Evolutionary conservation across 2,888 invertebrate species (phyloP).

Genomic region (Gari tellinella): DNA sequence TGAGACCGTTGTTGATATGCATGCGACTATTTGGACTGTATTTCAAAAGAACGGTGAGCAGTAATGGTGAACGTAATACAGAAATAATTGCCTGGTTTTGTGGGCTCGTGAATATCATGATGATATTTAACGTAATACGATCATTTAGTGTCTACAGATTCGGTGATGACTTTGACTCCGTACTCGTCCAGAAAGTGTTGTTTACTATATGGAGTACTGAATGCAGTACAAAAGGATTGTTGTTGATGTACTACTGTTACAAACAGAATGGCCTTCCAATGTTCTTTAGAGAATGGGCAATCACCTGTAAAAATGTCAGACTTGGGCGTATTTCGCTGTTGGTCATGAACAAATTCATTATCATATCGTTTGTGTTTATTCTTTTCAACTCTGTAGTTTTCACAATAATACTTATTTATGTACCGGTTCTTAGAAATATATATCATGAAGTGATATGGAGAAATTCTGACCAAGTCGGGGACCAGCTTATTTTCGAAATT

Average conservation of each 20-base stretch:
- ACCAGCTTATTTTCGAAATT: slow-evolving; percentile 42
- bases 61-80: slow-evolving; percentile 21
- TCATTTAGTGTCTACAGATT: slow-evolving; percentile 55
- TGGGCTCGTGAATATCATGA: slow-evolving; percentile 38
- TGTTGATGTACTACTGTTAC: slow-evolving; percentile 50
- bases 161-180: slow-evolving; percentile 53
- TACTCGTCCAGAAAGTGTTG: slow-evolving; percentile 67
- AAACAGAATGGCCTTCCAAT: slow-evolving; percentile 50
- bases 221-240: slow-evolving; percentile 49
- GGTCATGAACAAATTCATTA: slow-evolving; percentile 56
- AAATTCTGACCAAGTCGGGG: slow-evolving; percentile 27
- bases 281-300: slow-evolving; percentile 57
- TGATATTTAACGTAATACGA: slow-evolving; percentile 43
- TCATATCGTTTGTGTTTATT: slow-evolving; percentile 50
- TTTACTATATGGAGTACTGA: slow-evolving; percentile 64
- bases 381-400: slow-evolving; percentile 54
- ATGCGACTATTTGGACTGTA: slow-evolving; percentile 59
- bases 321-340: slow-evolving; percentile 43
- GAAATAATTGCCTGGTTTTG: slow-evolving; percentile 45
- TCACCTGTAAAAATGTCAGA: slow-evolving; percentile 43
- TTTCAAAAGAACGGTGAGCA: slow-evolving; percentile 34
- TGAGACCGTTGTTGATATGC: slow-evolving; percentile 47
- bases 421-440: slow-evolving; percentile 52
- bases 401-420: slow-evolving; percentile 46
- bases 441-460: slow-evolving; percentile 59